A percentile compares a stretch with the other conserved stretches of the same genome.
Conservation (phyloP, 2,113 vertebrate genomes). For the Gasterosteus aculeatus region DNA sequence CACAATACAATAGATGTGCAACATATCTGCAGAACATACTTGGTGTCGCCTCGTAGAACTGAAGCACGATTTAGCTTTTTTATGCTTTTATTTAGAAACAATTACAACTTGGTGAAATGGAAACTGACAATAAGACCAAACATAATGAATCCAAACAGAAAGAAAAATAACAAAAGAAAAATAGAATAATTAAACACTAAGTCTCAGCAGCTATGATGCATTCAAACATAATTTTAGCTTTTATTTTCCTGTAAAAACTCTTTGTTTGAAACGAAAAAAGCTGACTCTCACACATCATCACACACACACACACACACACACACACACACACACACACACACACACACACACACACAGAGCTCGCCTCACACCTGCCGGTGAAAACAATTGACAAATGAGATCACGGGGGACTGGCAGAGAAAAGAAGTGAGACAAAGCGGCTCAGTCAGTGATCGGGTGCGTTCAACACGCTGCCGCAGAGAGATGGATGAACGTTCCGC, state of each 20-base stretch:
- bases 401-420: background rate
- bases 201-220: background rate
- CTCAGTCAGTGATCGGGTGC: background rate
- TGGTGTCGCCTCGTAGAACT: background rate
- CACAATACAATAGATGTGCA: background rate
- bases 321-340: background rate
- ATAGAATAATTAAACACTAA: background rate
- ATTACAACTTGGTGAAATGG: background rate
- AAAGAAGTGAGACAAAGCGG: background rate
- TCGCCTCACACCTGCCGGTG: constrained; percentile 48
- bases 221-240: background rate
- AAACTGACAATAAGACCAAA: background rate
- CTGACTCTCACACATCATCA: background rate
- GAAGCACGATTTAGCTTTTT: background rate
- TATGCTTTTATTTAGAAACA: background rate
- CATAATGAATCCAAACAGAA: background rate
- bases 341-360: background rate
- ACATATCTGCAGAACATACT: background rate
- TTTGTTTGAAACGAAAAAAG: background rate
- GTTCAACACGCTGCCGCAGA: background rate
- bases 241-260: background rate
- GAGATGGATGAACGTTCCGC: background rate
- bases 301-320: background rate
- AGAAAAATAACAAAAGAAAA: background rate
- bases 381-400: constrained; percentile 51